Conservation (phyloP, 2,797 vertebrate genomes). For the Onychomys torridus region DNA sequence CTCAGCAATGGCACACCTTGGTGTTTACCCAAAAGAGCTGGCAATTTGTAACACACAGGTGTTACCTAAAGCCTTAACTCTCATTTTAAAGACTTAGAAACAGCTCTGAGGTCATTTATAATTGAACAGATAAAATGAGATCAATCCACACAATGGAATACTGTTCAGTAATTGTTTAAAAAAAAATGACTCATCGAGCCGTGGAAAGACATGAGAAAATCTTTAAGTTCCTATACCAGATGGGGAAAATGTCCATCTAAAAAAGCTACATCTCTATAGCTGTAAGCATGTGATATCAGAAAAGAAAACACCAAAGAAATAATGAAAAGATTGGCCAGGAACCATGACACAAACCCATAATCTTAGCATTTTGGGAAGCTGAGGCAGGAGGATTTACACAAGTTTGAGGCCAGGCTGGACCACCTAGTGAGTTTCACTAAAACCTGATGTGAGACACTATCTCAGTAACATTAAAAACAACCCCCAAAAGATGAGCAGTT, state of each 20-base stretch:
- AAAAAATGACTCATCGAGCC: not conserved
- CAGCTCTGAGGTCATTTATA: not conserved
- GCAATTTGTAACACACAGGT: not conserved
- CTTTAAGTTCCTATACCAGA: not conserved
- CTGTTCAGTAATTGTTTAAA: not conserved
- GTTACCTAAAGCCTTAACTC: not conserved
- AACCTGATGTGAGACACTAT: not conserved
- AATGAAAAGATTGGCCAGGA: not conserved
- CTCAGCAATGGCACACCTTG: not conserved
- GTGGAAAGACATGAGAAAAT: not conserved
- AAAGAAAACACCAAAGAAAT: not conserved
- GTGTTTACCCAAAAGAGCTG: not conserved
- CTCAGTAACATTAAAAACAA: not conserved
- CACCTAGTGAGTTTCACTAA: not conserved
- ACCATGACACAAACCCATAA: not conserved
- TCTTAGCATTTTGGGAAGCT: not conserved
- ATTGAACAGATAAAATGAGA: not conserved
- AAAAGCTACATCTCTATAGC: not conserved
- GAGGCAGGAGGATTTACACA: not conserved
- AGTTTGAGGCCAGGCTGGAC: not conserved
- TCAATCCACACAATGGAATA: not conserved
- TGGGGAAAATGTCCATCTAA: not conserved
- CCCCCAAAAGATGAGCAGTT: not conserved
- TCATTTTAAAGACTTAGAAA: not conserved
- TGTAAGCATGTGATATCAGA: not conserved